These are phyloP conservation scores for Isotomurus palustris DNA, from an alignment of 2,888 invertebrate genomes.

Conservation along the genomic window DNA sequence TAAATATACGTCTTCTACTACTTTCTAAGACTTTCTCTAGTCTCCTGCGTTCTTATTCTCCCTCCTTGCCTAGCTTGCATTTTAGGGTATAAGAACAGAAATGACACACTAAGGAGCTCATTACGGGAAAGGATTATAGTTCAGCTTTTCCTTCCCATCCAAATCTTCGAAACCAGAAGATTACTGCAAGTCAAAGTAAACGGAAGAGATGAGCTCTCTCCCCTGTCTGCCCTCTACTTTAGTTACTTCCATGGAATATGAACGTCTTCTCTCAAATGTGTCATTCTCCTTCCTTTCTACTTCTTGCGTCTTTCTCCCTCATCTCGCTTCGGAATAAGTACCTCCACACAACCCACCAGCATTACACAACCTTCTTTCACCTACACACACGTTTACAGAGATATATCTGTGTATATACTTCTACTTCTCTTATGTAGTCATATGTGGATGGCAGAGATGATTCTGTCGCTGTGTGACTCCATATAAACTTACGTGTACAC, in stretches of 20 bases:
- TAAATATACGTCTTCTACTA: no score
- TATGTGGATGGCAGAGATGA: no score
- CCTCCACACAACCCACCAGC: no score
- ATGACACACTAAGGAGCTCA: conserved; percentile 41
- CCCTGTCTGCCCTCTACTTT: background rate
- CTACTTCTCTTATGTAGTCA: no score
- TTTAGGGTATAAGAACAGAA: background rate
- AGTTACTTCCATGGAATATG: background rate
- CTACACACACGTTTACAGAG: no score
- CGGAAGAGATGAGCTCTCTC: conserved; percentile 9
- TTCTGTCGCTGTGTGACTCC: no score
- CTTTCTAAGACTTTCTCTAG: no score
- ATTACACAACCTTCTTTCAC: no score
- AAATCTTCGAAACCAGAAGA: background rate
- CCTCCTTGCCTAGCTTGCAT: background rate
- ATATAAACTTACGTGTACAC: no score
- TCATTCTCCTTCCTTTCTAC: background rate
- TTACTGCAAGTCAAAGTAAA: conserved; percentile 13
- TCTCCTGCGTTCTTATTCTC: no score
- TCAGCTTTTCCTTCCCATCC: conserved; percentile 18
- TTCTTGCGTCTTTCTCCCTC: background rate
- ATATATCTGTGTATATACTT: no score
- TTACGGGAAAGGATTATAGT: conserved; percentile 39
- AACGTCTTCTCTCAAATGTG: background rate
- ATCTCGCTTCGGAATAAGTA: background rate